Evolutionary conservation across 2,113 vertebrate genomes (phyloP).

Genomic region (Trichechus manatus): DNA sequence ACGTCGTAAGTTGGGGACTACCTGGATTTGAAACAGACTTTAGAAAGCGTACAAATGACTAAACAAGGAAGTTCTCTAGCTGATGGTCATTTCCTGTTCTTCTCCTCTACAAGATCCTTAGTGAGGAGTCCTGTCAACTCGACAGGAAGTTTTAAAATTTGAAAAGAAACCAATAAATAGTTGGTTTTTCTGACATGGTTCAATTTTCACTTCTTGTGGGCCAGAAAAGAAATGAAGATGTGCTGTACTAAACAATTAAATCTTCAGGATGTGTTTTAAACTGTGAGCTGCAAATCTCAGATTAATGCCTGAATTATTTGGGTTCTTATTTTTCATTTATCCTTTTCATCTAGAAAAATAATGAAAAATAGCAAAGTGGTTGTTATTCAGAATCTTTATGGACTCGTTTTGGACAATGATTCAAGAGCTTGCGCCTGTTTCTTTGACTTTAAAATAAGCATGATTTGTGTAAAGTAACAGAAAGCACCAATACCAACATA

Average conservation of each 20-base stretch:
- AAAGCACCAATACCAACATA: background rate
- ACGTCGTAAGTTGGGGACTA: too few relatives aligned
- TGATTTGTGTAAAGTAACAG: background rate
- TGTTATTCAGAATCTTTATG: background rate
- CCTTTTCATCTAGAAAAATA: background rate
- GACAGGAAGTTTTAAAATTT: too few relatives aligned
- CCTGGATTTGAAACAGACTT: background rate
- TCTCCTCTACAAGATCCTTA: background rate
- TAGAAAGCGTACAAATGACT: background rate
- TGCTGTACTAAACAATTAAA: background rate
- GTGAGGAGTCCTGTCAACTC: too few relatives aligned
- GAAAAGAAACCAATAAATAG: background rate
- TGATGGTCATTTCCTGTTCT: background rate
- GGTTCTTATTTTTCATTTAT: background rate
- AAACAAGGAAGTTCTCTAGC: background rate
- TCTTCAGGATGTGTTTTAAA: background rate
- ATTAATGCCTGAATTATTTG: background rate
- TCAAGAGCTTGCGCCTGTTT: background rate
- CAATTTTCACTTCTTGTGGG: background rate
- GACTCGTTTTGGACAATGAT: background rate
- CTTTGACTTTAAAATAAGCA: background rate
- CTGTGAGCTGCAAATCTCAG: background rate
- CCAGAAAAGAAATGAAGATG: background rate
- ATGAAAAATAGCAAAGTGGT: background rate
- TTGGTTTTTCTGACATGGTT: background rate